Evolutionary conservation across 2,888 invertebrate genomes (phyloP).

Genomic region (Himalopsyche tibetana): DNA sequence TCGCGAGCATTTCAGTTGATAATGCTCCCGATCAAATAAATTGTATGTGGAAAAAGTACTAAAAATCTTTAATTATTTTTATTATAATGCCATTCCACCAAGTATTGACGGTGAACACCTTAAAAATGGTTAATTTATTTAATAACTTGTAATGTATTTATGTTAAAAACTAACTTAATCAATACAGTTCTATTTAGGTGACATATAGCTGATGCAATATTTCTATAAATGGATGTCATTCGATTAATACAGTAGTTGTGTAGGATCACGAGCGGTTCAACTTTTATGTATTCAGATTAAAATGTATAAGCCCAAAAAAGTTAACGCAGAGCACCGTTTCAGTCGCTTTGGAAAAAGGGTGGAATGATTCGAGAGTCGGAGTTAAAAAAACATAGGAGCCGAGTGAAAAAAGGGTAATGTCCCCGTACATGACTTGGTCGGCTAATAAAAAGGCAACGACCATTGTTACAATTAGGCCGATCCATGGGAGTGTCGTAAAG

Average conservation of each 20-base stretch:
- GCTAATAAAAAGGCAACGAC: slow-evolving; percentile 9
- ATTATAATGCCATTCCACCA: no score
- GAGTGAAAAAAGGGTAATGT: not conserved
- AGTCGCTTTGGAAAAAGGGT: not conserved
- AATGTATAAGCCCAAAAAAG: not conserved
- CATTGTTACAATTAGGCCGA: not conserved
- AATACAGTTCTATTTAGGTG: no score
- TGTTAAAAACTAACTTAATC: no score
- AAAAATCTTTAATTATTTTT: no score
- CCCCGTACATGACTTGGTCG: not conserved
- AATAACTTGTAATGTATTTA: no score
- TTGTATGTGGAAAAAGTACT: no score
- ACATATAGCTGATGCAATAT: no score
- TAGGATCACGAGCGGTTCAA: not conserved
- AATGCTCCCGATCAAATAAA: no score
- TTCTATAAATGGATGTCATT: no score
- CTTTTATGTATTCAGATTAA: not conserved
- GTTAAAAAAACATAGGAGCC: not conserved
- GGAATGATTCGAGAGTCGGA: not conserved
- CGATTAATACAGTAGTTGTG: not conserved
- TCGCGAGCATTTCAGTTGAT: no score
- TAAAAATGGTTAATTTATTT: no score
- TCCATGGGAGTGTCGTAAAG: not conserved
- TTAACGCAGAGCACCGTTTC: not conserved
- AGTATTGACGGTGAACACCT: no score